Evolutionary conservation across 2,113 vertebrate species (phyloP), one percentile per base, ranked within the genome.

Genomic region (Notarius quadriscutis): DNA sequence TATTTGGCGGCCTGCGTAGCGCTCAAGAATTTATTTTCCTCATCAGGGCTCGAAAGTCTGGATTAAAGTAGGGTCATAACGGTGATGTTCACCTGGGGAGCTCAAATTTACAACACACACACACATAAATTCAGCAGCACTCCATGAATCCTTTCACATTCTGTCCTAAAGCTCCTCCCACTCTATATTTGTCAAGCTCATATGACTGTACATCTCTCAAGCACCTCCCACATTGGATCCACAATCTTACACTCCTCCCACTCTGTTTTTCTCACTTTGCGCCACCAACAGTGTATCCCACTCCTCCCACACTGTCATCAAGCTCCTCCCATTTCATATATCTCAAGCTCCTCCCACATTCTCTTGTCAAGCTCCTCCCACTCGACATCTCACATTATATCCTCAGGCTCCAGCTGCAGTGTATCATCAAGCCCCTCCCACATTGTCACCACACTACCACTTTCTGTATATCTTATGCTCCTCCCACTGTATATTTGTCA

Each of bases 1-100:
- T 10, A 17, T 34, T 67, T 69, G 22, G 25, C 20, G 53, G 81
- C 48, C n/a, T 51, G 20, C 17, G 5, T 27, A 53, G 48, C n/a
- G 20, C 48, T 82, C 82, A 53, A 22, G 55, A 48, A 55, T 30
- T 77, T 27, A 30, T 67, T 11, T 41, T 55, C 50, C 50, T 30
- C 7, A 20, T 50, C 50, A 74, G 41, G 63, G 63, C 25, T 81
- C 25, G 41, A 65, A n/a, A 79, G 30, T 53, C 27, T 22, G 62
- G 80, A 84, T 84, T 71, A 72, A 84, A 57, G 81, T 48, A 20
- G 50, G 63, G 57, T 48, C 17, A n/a, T 84, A 14, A 74, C 17
- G 75, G 12, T 6, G 41, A 77, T 48, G 2, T 75, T 48, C 72
- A 63, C 15, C 57, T 65, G 72, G 34, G 84, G 69, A 25, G 30